Evolutionary conservation across 2,797 vertebrate genomes (phyloP), one percentile per base, ranked within the genome.

Genomic region (Psittacula derbiana): DNA sequence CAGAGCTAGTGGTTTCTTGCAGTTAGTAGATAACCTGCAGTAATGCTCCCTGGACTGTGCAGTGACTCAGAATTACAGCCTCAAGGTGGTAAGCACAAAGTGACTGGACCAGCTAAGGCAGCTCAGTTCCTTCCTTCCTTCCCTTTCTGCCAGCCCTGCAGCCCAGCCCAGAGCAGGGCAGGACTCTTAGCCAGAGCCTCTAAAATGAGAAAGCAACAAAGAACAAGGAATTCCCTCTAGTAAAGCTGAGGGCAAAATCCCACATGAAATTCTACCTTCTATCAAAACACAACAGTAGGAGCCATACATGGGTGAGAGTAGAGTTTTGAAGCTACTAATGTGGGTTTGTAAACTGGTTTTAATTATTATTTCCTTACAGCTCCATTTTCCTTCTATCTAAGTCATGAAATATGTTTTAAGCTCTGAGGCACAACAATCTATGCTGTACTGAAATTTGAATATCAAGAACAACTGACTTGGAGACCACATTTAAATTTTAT

Each of bases 31-130:
- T 52, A 57, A 67, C 33, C 52, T 57, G 67, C 9, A 87, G 28
- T 52, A 87, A 82, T 11, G 43, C 41, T 89, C 86, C 69, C 46
- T 14, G 58, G 64, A 21, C 50, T 18, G 8, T 0, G 0, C 8
- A 1, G 44, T 65, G 81, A 87, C 64, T 91, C 87, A 90, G 60
- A 89, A 71, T 38, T 86, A 71, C 2, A 0, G 61, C 78, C 69
- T 46, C 60, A 82, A 78, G 90, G 44, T 67, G 62, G 44, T n/a
- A 80, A 84, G 49, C 82, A 87, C 70, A n/a, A 76, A 90, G 73
- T 90, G 90, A 65, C 49, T 78, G 57, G 50, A 88, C 47, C 61
- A 92, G 94, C 96, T 94, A 94, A 92, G 82, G 90, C 65, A 90
- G 69, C 62, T 13, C 73, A 73, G 86, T 86, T 89, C 53, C 57